A percentile compares a stretch with the other conserved stretches of the same genome.
These are phyloP conservation scores for Coleophora flavipennella DNA, from an alignment of 2,888 invertebrate genomes.

Conservation along the genomic window DNA sequence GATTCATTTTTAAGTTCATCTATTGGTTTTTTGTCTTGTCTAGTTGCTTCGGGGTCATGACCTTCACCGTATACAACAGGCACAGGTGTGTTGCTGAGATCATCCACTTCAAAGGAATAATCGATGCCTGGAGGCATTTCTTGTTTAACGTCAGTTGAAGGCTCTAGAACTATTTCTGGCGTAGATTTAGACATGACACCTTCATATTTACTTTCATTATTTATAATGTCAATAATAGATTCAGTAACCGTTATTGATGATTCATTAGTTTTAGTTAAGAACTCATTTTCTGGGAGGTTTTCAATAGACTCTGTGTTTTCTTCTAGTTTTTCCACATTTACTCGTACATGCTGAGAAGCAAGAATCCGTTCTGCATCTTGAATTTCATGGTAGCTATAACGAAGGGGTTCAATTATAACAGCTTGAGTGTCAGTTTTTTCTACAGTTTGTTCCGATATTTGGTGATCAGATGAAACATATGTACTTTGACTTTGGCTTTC, in stretches of 20 bases:
- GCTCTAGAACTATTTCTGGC: background rate
- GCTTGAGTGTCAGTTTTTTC: too few species aligned
- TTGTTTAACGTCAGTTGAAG: too few species aligned
- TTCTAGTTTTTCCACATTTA: conserved; percentile 1
- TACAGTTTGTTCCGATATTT: too few species aligned
- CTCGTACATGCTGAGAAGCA: conserved; percentile 9
- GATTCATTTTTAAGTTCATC: background rate
- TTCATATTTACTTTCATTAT: conserved; percentile 1
- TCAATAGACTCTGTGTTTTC: conserved; percentile 1
- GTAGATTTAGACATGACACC: background rate
- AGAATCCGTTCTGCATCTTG: conserved; percentile 31
- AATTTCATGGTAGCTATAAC: conserved; percentile 33
- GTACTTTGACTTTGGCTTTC: too few species aligned
- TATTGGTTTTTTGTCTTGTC: background rate
- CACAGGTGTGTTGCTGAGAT: conserved; percentile 33
- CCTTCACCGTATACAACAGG: conserved; percentile 26
- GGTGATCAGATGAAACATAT: too few species aligned
- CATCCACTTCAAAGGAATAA: conserved; percentile 35
- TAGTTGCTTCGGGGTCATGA: background rate
- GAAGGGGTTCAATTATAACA: too few species aligned
- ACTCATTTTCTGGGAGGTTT: background rate
- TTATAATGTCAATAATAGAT: conserved; percentile 15
- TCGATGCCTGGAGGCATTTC: conserved; percentile 11
- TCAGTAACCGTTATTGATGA: conserved; percentile 13
- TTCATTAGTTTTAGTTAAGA: background rate